phyloP scores from a whole-genome alignment of 2,113 vertebrate species.

The Podarcis raffonei region DNA sequence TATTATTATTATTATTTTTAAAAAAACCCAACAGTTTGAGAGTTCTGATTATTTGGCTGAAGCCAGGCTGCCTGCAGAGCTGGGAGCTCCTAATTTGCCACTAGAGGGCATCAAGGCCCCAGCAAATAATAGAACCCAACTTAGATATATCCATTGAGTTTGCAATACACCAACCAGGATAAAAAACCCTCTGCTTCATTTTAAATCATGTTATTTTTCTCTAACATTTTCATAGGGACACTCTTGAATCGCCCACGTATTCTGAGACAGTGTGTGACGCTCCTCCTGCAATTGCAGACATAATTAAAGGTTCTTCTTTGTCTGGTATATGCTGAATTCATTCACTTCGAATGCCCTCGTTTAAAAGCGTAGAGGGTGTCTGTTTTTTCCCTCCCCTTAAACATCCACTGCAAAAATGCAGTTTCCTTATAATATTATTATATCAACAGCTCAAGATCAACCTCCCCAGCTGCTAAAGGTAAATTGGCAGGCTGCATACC shows the following conservation, averaged over 20 bases:
- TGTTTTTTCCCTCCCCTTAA: background rate
- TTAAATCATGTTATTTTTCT: background rate
- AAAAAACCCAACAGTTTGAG: background rate
- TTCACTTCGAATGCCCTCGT: background rate
- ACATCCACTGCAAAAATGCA: background rate
- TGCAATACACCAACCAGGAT: background rate
- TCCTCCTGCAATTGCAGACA: background rate
- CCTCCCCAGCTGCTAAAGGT: background rate
- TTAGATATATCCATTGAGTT: background rate
- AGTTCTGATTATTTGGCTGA: background rate
- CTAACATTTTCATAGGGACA: background rate
- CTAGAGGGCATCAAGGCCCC: slow-evolving; percentile 54
- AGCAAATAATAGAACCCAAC: slow-evolving; percentile 11
- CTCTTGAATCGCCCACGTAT: background rate
- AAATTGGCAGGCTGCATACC: background rate
- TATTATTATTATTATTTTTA: background rate
- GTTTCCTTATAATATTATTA: background rate
- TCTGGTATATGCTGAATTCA: background rate
- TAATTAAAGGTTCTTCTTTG: background rate
- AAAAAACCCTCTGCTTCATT: slow-evolving; percentile 20
- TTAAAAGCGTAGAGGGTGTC: background rate
- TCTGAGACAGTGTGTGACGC: background rate
- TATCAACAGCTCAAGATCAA: background rate
- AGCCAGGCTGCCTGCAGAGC: background rate
- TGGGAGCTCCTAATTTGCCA: slow-evolving; percentile 13